Conservation (phyloP, 1,140 invertebrate species). For the Chlorops oryzae region DNA sequence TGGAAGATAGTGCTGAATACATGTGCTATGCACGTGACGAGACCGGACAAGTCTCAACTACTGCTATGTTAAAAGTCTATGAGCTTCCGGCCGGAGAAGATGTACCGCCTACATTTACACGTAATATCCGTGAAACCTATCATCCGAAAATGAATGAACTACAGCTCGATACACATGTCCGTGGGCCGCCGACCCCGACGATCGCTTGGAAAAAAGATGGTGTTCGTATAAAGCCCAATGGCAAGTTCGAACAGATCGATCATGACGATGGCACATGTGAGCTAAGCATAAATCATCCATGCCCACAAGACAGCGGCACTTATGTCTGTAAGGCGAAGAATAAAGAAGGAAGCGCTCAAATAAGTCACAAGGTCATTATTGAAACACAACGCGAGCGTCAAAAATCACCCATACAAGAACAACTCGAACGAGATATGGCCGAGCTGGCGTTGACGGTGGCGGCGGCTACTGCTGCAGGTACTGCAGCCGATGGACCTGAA, state of each 20-base stretch:
- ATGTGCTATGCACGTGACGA: conserved; percentile 59
- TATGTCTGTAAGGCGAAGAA: conserved; percentile 66
- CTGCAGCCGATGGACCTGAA: neutral
- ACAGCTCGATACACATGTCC: conserved; percentile 68
- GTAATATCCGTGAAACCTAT: conserved; percentile 56
- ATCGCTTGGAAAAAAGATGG: conserved; percentile 75
- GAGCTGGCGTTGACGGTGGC: neutral
- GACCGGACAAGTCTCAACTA: conserved; percentile 35
- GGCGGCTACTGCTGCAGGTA: neutral
- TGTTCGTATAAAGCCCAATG: conserved; percentile 50
- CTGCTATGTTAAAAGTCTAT: conserved; percentile 36
- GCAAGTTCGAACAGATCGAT: conserved; percentile 52
- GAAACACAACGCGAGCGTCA: conserved; percentile 24
- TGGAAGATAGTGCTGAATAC: conserved; percentile 57
- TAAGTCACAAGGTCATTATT: conserved; percentile 38
- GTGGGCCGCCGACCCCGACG: conserved; percentile 61
- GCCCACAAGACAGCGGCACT: conserved; percentile 59
- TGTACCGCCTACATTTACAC: conserved; percentile 44
- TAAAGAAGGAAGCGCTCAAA: conserved; percentile 43
- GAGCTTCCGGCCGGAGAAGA: conserved; percentile 38
- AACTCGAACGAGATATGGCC: conserved; percentile 2
- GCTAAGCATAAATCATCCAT: conserved; percentile 61
- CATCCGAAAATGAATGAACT: conserved; percentile 62
- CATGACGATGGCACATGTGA: conserved; percentile 65
- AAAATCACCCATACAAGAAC: neutral